phyloP scores from a whole-genome alignment of 2,888 invertebrate species.

The Ophion slaviceki region DNA sequence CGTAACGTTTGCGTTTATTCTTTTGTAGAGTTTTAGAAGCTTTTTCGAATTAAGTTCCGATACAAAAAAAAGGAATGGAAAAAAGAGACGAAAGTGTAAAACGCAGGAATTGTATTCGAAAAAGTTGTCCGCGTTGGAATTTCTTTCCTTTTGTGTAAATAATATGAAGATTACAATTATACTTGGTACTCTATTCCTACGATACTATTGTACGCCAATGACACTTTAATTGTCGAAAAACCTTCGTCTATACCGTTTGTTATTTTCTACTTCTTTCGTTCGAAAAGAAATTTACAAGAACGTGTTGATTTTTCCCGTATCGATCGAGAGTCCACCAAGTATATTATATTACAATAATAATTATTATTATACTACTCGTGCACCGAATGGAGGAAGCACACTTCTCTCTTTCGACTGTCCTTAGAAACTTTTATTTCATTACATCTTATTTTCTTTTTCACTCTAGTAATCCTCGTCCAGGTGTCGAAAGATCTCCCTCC shows the following conservation, averaged over 20 bases:
- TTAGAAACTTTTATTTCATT: constrained; percentile 50
- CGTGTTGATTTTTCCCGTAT: constrained; percentile 2
- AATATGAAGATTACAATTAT: constrained; percentile 35
- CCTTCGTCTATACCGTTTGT: constrained; percentile 13
- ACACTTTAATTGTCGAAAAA: constrained; percentile 27
- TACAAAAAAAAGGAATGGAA: background rate
- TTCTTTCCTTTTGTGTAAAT: constrained; percentile 51
- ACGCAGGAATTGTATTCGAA: background rate
- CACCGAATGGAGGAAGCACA: constrained; percentile 27
- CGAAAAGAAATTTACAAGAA: background rate
- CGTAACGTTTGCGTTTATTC: constrained; percentile 7
- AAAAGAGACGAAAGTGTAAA: background rate
- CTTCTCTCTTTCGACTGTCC: constrained; percentile 18
- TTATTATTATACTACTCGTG: constrained; percentile 35
- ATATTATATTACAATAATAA: constrained; percentile 26
- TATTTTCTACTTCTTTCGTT: background rate
- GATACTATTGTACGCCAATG: constrained; percentile 35
- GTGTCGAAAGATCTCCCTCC: background rate
- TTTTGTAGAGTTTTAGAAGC: background rate
- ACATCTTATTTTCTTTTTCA: constrained; percentile 18
- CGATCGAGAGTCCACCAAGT: constrained; percentile 15
- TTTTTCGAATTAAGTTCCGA: background rate
- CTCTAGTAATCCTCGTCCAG: constrained; percentile 3
- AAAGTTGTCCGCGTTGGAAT: constrained; percentile 15
- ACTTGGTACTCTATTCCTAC: constrained; percentile 46